Evolutionary conservation across 2,113 vertebrate species (phyloP).

Genomic region (Oxyruncus cristatus): DNA sequence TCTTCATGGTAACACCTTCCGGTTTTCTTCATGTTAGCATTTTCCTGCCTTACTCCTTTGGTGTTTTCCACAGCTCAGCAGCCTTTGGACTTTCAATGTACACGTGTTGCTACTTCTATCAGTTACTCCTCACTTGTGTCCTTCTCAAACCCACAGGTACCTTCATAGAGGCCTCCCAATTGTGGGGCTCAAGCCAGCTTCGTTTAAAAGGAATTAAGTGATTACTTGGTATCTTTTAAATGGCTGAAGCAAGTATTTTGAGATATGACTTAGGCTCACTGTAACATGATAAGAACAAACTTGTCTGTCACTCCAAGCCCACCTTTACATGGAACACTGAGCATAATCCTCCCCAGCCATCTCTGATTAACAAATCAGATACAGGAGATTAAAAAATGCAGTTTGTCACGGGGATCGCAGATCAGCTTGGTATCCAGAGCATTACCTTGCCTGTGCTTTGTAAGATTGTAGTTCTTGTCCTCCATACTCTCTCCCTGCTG

Average conservation of each 20-base stretch:
- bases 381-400: not conserved
- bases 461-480: constrained; percentile 95
- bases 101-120: rapidly evolving
- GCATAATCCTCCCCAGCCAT: not conserved
- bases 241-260: not conserved
- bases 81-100: not conserved
- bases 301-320: not conserved
- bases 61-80: not conserved
- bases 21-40: not conserved
- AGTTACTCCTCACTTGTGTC: not conserved
- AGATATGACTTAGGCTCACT: not conserved
- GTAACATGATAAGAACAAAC: not conserved
- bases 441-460: constrained; percentile 97
- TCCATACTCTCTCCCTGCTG: constrained; percentile 96
- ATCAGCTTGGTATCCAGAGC: not conserved
- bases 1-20: not conserved
- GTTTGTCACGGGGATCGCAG: not conserved
- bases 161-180: not conserved
- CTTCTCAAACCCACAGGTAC: not conserved
- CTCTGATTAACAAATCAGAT: not conserved
- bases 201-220: not conserved
- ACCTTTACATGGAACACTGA: not conserved
- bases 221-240: not conserved
- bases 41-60: not conserved
- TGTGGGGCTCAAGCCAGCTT: not conserved